These are phyloP conservation scores for Scatophagus argus DNA, from an alignment of 2,113 vertebrate genomes.

Conservation along the genomic window DNA sequence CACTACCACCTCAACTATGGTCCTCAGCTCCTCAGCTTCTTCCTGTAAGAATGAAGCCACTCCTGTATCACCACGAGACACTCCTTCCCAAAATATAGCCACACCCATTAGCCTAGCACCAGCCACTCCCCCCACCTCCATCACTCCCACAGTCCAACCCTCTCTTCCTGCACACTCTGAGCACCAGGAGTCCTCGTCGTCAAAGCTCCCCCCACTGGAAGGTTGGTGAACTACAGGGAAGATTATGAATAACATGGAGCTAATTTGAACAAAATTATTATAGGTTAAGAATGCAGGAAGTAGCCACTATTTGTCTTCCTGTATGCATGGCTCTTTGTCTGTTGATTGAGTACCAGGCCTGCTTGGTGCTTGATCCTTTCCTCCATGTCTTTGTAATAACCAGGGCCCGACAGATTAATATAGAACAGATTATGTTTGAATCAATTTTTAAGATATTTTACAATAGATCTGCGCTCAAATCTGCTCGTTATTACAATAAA, in stretches of 20 bases:
- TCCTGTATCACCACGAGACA: constrained; percentile 18
- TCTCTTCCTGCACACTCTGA: constrained; percentile 81
- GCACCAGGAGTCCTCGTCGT: constrained; percentile 79
- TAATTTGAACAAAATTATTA: constrained; percentile 48
- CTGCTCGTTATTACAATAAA: background rate
- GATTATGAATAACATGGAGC: constrained; percentile 71
- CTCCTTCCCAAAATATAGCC: constrained; percentile 29
- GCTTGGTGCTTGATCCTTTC: constrained; percentile 60
- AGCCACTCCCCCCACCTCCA: constrained; percentile 63
- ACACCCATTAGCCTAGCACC: constrained; percentile 45
- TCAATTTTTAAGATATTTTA: background rate
- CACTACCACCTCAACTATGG: background rate
- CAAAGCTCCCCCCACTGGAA: constrained; percentile 83
- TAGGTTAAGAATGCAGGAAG: constrained; percentile 57
- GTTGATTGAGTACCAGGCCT: constrained; percentile 54
- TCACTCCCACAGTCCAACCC: constrained; percentile 75
- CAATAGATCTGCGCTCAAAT: constrained; percentile 4
- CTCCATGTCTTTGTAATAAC: constrained; percentile 53
- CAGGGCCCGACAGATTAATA: constrained; percentile 50
- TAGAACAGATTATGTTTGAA: constrained; percentile 9
- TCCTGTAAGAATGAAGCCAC: constrained; percentile 42
- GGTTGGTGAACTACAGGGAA: constrained; percentile 85
- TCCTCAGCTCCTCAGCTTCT: constrained; percentile 27
- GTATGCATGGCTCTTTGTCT: constrained; percentile 73
- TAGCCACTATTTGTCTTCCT: constrained; percentile 58